Base-by-base conservation (phyloP, 1,140 invertebrate genomes). In the Listronotus bonariensis region DNA sequence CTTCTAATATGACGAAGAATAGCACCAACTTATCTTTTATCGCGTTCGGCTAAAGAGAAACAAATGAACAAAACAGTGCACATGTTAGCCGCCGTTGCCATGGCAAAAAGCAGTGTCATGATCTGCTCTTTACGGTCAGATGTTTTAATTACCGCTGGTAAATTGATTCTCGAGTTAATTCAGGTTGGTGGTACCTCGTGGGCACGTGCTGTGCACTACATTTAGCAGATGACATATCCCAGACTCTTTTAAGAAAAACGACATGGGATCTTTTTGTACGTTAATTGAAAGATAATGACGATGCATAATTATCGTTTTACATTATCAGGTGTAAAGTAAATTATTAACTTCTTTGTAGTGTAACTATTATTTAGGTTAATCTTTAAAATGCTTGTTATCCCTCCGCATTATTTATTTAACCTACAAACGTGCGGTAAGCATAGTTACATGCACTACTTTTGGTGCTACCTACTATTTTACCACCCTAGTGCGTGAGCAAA, bases 61-160 rank as follows among this genome's bases (percentile, higher is more conserved):
- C 40, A 66, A 66, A 66, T 32, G 56, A 66, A 66, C 41, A 57
- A 61, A 53, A 51, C 55, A 46, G 55, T 49, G 60, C 70, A 70
- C 68, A 72, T 68, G 70, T 70, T 60, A 46, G 52, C 32, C 34
- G 58, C 45, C 55, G 53, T 60, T 68, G 65, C 69, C 66, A 69
- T 71, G 63, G 67, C 67, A 69, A 71, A 73, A 69, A 63, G 71
- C 71, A 49, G 46, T 58, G 71, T 73, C 71, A 73, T 67, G 71
- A 71, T 73, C 52, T 61, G 63, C 61, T 71, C 71, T 71, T 73
- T 73, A 71, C 65, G 38, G 60, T 69, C 61, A 66, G 71, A 73
- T 73, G 69, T 71, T 73, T 73, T 71, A 73, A 71, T 71, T 73
- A 69, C 68, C 59, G 45, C 49, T 41, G 41, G 71, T 73, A 71